Base-by-base conservation (phyloP, 1,140 invertebrate species). In the Solen grandis region DNA sequence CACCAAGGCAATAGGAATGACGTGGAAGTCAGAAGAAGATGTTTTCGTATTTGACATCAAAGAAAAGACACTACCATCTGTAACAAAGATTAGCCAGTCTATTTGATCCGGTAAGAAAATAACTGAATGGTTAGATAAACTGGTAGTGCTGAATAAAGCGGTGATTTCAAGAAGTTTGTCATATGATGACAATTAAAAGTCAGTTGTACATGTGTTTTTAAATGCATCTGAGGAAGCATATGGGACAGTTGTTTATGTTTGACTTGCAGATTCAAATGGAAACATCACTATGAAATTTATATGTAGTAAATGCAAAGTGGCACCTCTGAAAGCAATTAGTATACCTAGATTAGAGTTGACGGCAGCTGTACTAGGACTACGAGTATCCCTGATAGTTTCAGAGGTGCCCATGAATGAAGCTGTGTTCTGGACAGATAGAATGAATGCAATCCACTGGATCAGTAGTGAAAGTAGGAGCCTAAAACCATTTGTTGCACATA, bases 221-320 rank as follows among this genome's bases (percentile, higher is more conserved):
- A 38, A 74, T 35, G 72, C 72, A 14, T 74, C 72, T 16, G 27
- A 29, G 19, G 27, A 62, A 10, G 72, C 72, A 19, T 62, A 74
- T 46, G 57, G 57, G 2, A 35, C 57, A 25, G 72, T 74, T 1
- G 14, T 41, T 5, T 74, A 60, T 46, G n/a, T 25, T 4, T 2
- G 33, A 22, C 5, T n/a, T 27, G 4, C 5, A 62, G 2, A 4
- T 22, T 2, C 38, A 29, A 8, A 62, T 2, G 27, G 38, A 8
- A 52, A 25, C n/a, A n/a, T n/a, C n/a, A n/a, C 4, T 52, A 31
- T 69, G 3, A 69, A 50, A n/a, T 52, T 69, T 69, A 46, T 69
- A 16, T n/a, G n/a, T n/a, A n/a, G n/a, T n/a, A n/a, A 69, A 69
- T 25, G 22, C 31, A 27, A 46, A 69, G 66, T 69, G 3, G 35